Base-by-base conservation (phyloP, 2,797 vertebrate genomes). In the Smutsia temminckii region DNA sequence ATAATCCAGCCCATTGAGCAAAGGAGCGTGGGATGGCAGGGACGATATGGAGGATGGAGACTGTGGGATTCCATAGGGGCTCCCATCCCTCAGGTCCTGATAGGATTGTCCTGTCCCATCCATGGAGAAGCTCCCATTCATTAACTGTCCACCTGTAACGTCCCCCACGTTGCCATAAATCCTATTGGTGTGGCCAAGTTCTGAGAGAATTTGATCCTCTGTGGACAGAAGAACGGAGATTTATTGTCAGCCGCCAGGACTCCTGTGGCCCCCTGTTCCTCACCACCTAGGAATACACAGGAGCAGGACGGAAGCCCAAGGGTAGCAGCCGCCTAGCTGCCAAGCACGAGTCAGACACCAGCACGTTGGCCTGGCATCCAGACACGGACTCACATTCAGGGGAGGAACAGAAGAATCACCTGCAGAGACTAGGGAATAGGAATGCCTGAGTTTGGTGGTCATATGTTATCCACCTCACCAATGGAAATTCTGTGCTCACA, bases 131-230 rank as follows among this genome's bases (percentile, higher is more conserved):
- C 98, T 96, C 59, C 99, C 99, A 8, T 99, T 99, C 97, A 99
- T 98, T 98, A 99, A 98, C 86, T 98, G 99, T 89, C 98, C 98
- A 51, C 98, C 98, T 57, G 99, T 98, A 97, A 99, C 98, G 51
- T 99, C 99, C 7, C 99, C 99, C 61, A 99, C 98, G 16, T 98
- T 99, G 95, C 99, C 98, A 21, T 99, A 99, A 78, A 99, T 99
- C 94, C 99, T 98, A 87, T 99, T 99, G 97, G 98, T 97, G 97
- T 99, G 99, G 97, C 99, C 98, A 16, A 99, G 99, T 96, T 99
- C 99, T 21, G 99, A 99, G 97, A 99, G 99, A 97, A 99, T 99
- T 98, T 99, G 99, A 85, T 99, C 99, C 61, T 99, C 99, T 99
- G 99, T 94, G 53, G 93, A 96, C 69, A 94, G 98, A 97, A 98